These are phyloP conservation scores for Andrena haemorrhoa DNA, from an alignment of 2,888 invertebrate genomes.

Conservation along the genomic window DNA sequence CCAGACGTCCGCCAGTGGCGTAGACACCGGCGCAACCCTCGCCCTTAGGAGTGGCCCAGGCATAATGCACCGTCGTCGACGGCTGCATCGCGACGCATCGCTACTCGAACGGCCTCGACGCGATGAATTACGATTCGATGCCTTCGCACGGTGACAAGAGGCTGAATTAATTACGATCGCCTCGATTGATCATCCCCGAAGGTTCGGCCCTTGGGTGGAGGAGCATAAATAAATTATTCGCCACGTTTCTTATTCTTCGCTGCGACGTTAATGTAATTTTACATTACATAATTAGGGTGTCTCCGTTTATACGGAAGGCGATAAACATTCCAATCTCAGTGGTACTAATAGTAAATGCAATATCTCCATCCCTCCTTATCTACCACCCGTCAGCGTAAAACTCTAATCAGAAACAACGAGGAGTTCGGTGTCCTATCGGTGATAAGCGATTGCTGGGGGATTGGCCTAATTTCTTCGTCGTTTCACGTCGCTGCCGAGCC, in stretches of 20 bases:
- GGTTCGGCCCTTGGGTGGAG: background rate
- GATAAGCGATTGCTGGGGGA: conserved; percentile 50
- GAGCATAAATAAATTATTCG: too few relatives aligned
- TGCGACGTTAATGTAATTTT: too few relatives aligned
- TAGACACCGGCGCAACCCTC: conserved; percentile 65
- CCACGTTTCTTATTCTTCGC: too few relatives aligned
- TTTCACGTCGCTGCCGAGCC: conserved; percentile 22
- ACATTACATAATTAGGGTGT: background rate
- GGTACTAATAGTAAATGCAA: too few relatives aligned
- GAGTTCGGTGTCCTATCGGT: conserved; percentile 39
- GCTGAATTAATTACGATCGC: conserved; percentile 38
- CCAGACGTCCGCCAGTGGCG: conserved; percentile 77
- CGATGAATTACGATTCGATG: conserved; percentile 39
- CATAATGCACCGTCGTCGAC: conserved; percentile 35
- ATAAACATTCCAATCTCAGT: background rate
- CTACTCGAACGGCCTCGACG: conserved; percentile 20
- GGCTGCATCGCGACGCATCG: conserved; percentile 37
- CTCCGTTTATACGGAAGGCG: too few relatives aligned
- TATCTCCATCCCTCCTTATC: background rate
- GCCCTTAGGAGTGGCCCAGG: conserved; percentile 47
- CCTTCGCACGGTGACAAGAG: background rate
- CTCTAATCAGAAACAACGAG: conserved; percentile 29
- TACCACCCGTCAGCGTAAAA: background rate
- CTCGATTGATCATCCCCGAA: background rate
- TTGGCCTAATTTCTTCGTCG: conserved; percentile 62